Evolutionary conservation across 2,888 invertebrate genomes (phyloP).

Genomic region (Drosophila austrosaltans): DNA sequence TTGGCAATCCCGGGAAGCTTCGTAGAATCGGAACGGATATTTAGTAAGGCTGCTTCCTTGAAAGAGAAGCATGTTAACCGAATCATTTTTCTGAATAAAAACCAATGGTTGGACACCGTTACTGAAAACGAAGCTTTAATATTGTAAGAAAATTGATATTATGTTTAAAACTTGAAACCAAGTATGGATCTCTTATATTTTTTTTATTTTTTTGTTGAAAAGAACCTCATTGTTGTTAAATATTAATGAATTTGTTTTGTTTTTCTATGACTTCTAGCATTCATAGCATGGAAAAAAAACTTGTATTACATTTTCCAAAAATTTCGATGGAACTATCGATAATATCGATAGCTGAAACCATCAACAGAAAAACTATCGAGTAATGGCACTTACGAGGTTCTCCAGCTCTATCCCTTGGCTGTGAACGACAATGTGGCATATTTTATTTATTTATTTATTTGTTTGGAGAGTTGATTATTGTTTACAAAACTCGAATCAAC

Average conservation of each 20-base stretch:
- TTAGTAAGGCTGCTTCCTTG: neutral
- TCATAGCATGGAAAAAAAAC: too few relatives aligned
- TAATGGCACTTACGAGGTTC: neutral
- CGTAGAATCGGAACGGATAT: neutral
- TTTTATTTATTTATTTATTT: too few relatives aligned
- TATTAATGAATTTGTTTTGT: conserved; percentile 3
- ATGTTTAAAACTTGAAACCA: neutral
- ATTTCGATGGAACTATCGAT: conserved; percentile 11
- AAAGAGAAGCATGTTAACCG: neutral
- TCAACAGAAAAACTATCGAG: conserved; percentile 1
- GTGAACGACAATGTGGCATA: too few relatives aligned
- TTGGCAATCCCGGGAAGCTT: conserved; percentile 1
- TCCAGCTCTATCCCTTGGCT: neutral
- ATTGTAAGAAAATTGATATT: neutral
- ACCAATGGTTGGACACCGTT: conserved; percentile 4
- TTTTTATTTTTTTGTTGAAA: neutral
- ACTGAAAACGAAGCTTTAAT: conserved; percentile 1
- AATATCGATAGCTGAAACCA: conserved; percentile 5
- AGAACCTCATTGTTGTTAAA: neutral
- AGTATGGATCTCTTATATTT: conserved; percentile 5
- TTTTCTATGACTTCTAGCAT: too few relatives aligned
- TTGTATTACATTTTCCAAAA: too few relatives aligned
- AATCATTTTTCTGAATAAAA: neutral
- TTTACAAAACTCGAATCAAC: too few relatives aligned
- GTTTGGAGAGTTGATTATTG: too few relatives aligned